phyloP scores from a whole-genome alignment of 2,888 invertebrate species.

The Drosophila greeni region DNA sequence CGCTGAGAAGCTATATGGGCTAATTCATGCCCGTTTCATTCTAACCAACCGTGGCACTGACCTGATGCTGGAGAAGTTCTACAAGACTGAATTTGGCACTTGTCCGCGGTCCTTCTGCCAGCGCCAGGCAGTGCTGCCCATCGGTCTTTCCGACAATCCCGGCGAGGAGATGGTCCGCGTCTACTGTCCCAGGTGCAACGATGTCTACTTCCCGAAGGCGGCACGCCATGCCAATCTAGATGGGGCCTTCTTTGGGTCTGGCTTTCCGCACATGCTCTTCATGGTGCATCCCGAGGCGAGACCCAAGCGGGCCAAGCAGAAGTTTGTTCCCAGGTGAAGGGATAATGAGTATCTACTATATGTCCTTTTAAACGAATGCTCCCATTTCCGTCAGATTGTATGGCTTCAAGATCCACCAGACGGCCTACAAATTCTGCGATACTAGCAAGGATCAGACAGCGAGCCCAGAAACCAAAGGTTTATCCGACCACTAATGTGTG shows the following conservation, averaged over 20 bases:
- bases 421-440: constrained; percentile 35
- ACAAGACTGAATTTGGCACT: constrained; percentile 97
- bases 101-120: constrained; percentile 99
- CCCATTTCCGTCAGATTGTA: constrained; percentile 35
- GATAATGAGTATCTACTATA: background rate
- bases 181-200: constrained; percentile 99
- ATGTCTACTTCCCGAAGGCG: constrained; percentile 98
- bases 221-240: constrained; percentile 98
- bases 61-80: constrained; percentile 99
- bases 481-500: constrained; percentile 10
- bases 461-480: constrained; percentile 29
- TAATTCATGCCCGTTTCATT: constrained; percentile 99
- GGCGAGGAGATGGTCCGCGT: constrained; percentile 99
- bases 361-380: background rate
- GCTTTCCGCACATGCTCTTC: constrained; percentile 99
- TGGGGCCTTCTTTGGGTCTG: constrained; percentile 99
- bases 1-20: constrained; percentile 98
- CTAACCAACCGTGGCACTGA: constrained; percentile 99
- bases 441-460: constrained; percentile 18
- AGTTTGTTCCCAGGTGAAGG: constrained; percentile 95
- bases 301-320: constrained; percentile 95
- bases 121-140: constrained; percentile 96
- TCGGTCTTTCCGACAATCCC: constrained; percentile 98
- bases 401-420: constrained; percentile 61
- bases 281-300: constrained; percentile 99